Evolutionary conservation across 2,888 invertebrate species (phyloP).

Genomic region (Cryptus viduatorius): DNA sequence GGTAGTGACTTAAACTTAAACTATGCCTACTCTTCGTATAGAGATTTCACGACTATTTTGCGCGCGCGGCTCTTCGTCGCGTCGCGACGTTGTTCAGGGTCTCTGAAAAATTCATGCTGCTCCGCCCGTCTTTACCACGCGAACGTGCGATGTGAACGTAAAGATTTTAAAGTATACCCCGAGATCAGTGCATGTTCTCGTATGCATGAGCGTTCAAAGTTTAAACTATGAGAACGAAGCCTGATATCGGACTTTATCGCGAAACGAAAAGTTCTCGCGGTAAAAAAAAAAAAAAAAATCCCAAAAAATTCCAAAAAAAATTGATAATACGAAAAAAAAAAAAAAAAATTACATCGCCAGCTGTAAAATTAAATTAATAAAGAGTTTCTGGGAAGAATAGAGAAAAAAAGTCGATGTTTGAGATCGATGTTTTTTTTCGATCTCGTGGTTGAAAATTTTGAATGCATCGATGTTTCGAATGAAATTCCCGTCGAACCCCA

Average conservation of each 20-base stretch:
- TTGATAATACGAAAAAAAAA: too few species aligned
- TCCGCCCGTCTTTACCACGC: background rate
- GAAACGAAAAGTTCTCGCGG: background rate
- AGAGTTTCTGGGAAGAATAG: too few species aligned
- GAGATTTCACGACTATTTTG: constrained; percentile 41
- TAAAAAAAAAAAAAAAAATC: background rate
- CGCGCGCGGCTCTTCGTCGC: background rate
- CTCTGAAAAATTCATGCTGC: constrained; percentile 1
- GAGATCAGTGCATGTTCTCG: background rate
- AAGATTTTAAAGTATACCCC: background rate
- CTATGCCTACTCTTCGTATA: constrained; percentile 16
- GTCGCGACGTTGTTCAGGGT: background rate
- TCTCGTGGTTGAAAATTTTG: too few species aligned
- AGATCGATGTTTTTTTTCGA: too few species aligned
- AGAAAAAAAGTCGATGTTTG: too few species aligned
- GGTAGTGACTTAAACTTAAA: constrained; percentile 5
- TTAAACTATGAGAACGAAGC: background rate
- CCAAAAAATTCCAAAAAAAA: background rate
- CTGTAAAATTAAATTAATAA: too few species aligned
- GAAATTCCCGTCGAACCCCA: too few species aligned
- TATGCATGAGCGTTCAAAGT: background rate
- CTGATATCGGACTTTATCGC: background rate
- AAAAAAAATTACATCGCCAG: too few species aligned
- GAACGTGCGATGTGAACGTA: background rate
- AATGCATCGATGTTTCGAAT: too few species aligned